phyloP scores from a whole-genome alignment of 1,140 invertebrate genomes.

The Campoletis sonorensis region DNA sequence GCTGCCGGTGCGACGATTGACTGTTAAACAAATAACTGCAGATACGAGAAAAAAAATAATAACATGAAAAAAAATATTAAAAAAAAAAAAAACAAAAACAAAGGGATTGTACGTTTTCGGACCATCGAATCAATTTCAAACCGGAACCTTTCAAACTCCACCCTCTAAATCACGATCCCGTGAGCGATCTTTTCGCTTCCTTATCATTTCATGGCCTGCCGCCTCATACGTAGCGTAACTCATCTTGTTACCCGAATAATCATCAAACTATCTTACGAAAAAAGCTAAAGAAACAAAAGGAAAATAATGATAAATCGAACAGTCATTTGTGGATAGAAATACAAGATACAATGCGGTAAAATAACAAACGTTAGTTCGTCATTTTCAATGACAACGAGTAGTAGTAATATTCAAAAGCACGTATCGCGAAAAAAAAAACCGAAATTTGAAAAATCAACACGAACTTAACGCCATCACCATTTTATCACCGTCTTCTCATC shows the following conservation, averaged over 20 bases:
- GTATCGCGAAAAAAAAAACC: constrained; percentile 21
- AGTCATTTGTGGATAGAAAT: no score
- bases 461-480: constrained; percentile 9
- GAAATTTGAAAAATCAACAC: constrained; percentile 5
- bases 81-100: constrained; percentile 34
- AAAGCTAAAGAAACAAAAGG: neutral
- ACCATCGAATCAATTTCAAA: constrained; percentile 52
- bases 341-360: neutral
- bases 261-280: neutral
- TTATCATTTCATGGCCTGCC: constrained; percentile 72
- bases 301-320: neutral
- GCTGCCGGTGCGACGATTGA: constrained; percentile 64
- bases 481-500: neutral
- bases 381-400: constrained; percentile 32
- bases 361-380: constrained; percentile 21
- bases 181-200: constrained; percentile 48
- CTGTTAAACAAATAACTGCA: constrained; percentile 41
- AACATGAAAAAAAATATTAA: constrained; percentile 40
- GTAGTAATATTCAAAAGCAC: constrained; percentile 38
- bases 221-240: constrained; percentile 67
- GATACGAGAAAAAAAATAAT: constrained; percentile 45
- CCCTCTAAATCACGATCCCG: constrained; percentile 26
- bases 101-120: constrained; percentile 54
- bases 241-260: constrained; percentile 58
- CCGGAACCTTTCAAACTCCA: constrained; percentile 54